These are phyloP conservation scores for Brachionus angularis DNA, from an alignment of 1,140 invertebrate genomes.

Conservation along the genomic window DNA sequence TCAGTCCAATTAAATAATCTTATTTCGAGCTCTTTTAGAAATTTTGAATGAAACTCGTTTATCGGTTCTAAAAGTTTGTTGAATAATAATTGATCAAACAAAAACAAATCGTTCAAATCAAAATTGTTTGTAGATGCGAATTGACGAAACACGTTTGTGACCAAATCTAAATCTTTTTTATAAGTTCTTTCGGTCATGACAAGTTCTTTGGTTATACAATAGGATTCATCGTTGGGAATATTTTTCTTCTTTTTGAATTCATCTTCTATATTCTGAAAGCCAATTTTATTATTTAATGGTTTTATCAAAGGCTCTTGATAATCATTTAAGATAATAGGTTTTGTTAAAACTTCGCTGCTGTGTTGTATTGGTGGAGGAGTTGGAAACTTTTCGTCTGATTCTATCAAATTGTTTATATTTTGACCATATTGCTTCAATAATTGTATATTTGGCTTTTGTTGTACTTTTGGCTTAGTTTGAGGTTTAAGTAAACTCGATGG, in stretches of 20 bases:
- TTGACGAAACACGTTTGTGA: background rate
- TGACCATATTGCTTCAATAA: too few relatives aligned
- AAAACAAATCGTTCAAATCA: background rate
- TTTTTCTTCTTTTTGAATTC: background rate
- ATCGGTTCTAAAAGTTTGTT: slow-evolving; percentile 63
- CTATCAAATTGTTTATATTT: too few relatives aligned
- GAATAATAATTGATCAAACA: background rate
- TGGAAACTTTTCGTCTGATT: too few relatives aligned
- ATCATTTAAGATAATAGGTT: background rate
- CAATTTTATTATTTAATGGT: background rate
- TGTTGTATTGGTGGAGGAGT: too few relatives aligned
- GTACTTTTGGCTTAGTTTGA: too few relatives aligned
- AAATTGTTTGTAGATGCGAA: slow-evolving; percentile 18
- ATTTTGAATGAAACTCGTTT: slow-evolving; percentile 65
- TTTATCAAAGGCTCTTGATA: background rate
- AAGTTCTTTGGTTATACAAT: slow-evolving; percentile 87
- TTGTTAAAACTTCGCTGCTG: too few relatives aligned
- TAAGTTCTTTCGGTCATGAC: slow-evolving; percentile 92
- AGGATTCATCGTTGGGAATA: slow-evolving; percentile 61
- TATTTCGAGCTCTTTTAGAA: slow-evolving; percentile 68
- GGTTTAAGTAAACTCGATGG: slow-evolving; percentile 18
- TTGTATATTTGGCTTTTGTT: too few relatives aligned
- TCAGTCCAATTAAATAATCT: slow-evolving; percentile 63
- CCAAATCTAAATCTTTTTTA: slow-evolving; percentile 74
- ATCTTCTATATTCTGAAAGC: background rate